phyloP scores from a whole-genome alignment of 2,113 vertebrate genomes.

The Thunnus maccoyii region DNA sequence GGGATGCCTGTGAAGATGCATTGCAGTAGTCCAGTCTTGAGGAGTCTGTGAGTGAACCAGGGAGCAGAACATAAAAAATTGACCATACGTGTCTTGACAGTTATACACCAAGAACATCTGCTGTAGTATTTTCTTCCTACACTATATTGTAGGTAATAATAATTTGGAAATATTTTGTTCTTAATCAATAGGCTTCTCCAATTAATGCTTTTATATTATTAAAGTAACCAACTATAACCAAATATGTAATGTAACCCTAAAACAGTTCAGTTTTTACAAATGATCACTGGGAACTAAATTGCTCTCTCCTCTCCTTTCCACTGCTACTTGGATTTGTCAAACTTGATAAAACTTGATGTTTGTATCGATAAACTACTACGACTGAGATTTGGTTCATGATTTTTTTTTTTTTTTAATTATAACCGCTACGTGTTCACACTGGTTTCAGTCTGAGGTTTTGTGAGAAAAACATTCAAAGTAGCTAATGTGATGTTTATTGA shows the following conservation, averaged over 20 bases:
- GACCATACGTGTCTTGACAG: too few species aligned
- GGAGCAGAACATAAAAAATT: too few species aligned
- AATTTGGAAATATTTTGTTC: not conserved
- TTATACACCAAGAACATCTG: not conserved
- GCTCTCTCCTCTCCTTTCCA: not conserved
- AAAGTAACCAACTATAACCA: not conserved
- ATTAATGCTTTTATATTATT: not conserved
- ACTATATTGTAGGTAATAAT: not conserved
- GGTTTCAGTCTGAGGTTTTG: slow-evolving; percentile 32
- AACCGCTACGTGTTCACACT: not conserved
- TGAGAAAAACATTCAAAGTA: not conserved
- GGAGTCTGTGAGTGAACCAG: too few species aligned
- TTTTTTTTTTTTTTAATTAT: not conserved
- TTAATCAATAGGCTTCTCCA: not conserved
- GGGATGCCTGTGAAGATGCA: too few species aligned
- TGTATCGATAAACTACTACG: not conserved
- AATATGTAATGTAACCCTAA: not conserved
- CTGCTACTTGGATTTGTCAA: not conserved
- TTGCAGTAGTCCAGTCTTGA: too few species aligned
- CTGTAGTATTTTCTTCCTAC: not conserved
- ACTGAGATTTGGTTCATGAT: not conserved
- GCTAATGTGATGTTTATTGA: not conserved
- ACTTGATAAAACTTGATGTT: not conserved
- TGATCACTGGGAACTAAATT: not conserved
- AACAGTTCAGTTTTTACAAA: not conserved